Conservation (phyloP, 2,888 invertebrate genomes). For the Pterostichus niger region DNA sequence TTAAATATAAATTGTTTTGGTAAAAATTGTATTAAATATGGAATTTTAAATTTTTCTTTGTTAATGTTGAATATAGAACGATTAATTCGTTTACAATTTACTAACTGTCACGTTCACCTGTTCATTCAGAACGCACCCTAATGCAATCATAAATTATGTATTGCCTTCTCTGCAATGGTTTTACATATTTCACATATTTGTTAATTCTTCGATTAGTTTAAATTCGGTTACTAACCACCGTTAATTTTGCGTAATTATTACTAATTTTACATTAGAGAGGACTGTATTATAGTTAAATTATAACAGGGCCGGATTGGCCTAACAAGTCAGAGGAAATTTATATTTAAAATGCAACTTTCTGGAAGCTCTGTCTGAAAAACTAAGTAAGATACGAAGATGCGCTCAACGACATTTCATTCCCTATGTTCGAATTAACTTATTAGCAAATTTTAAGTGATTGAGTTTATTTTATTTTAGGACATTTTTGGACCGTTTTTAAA, state of each 20-base stretch:
- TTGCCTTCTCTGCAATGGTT: neutral
- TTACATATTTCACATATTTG: neutral
- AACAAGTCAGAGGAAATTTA: no score
- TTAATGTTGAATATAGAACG: slow-evolving; percentile 27
- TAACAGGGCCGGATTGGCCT: neutral
- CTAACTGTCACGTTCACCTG: slow-evolving; percentile 30
- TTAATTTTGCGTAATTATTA: no score
- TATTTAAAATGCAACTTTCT: no score
- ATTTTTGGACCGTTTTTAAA: no score
- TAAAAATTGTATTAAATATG: slow-evolving; percentile 23
- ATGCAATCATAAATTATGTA: slow-evolving; percentile 29
- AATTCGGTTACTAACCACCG: no score
- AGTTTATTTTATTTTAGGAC: no score
- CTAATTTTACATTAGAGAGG: neutral
- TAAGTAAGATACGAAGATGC: no score
- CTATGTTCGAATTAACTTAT: no score
- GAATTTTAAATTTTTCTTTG: slow-evolving; percentile 34
- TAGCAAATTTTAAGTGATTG: no score
- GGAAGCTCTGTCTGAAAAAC: no score
- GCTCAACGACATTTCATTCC: no score
- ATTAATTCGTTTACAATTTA: slow-evolving; percentile 46
- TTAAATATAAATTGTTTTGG: slow-evolving; percentile 48
- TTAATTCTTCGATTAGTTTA: neutral
- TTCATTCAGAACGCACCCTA: slow-evolving; percentile 8
- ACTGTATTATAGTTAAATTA: neutral